phyloP scores from a whole-genome alignment of 2,113 vertebrate species.

The Neolamprologus variostigma region DNA sequence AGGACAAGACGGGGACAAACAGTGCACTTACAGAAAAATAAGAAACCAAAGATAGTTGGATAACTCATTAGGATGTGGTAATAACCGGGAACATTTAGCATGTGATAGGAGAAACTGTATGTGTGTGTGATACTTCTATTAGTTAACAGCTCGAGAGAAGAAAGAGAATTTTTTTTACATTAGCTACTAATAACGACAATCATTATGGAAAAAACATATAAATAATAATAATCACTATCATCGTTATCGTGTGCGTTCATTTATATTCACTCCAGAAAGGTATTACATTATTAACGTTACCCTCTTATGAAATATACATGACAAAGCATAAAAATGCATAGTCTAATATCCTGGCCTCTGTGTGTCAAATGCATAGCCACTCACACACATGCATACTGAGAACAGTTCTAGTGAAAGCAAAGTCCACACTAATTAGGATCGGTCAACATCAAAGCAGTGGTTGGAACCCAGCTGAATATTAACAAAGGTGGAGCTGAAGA shows the following conservation, averaged over 20 bases:
- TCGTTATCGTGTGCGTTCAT: background rate
- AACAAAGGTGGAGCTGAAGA: background rate
- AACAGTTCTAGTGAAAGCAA: background rate
- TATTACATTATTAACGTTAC: background rate
- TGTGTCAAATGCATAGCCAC: background rate
- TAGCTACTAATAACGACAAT: background rate
- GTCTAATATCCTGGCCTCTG: background rate
- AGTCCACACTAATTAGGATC: conserved; percentile 1
- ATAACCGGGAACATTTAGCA: background rate
- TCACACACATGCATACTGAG: background rate
- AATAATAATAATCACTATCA: background rate
- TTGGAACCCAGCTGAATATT: background rate
- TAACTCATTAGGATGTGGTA: background rate
- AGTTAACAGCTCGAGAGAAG: background rate
- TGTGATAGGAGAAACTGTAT: background rate
- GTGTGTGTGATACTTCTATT: background rate
- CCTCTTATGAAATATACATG: conserved; percentile 5
- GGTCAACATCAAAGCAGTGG: conserved; percentile 11
- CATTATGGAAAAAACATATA: background rate
- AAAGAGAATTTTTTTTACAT: background rate
- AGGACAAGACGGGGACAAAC: background rate
- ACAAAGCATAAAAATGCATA: background rate
- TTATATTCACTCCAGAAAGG: background rate
- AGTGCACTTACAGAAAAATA: background rate
- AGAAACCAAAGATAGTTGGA: background rate